Evolutionary conservation across 1,140 invertebrate genomes (phyloP).

Genomic region (Globodera rostochiensis): DNA sequence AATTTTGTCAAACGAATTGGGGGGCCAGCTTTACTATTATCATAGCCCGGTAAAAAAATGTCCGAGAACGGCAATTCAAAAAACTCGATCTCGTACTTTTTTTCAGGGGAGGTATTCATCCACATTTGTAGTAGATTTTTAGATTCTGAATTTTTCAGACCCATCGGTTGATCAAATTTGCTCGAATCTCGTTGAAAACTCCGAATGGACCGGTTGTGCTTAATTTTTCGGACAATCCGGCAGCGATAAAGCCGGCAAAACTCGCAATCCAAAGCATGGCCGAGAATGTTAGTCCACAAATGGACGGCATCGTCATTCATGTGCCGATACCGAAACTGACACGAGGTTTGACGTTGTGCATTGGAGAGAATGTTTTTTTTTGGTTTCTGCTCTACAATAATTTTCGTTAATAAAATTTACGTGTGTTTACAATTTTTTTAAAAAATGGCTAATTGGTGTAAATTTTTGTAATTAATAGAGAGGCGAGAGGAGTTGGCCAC

Average conservation of each 20-base stretch:
- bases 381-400: not conserved
- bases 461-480: not conserved
- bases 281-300: not conserved
- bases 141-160: constrained; percentile 1
- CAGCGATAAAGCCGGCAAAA: constrained; percentile 34
- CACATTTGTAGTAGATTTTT: not conserved
- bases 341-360: not conserved
- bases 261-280: constrained; percentile 10
- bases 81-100: too few species aligned
- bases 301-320: not conserved
- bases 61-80: too few species aligned
- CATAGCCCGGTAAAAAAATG: too few species aligned
- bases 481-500: not conserved
- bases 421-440: not conserved
- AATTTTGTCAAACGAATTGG: too few species aligned
- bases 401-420: not conserved
- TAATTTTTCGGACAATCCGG: constrained; percentile 14
- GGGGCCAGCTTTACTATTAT: too few species aligned
- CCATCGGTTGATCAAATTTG: constrained; percentile 18
- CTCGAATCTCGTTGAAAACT: constrained; percentile 6
- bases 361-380: not conserved
- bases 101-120: too few species aligned
- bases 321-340: constrained; percentile 12
- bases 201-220: constrained; percentile 5
- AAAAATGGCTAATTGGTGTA: too few species aligned